Conservation (phyloP, 1,140 invertebrate genomes). For the Bicyclus anynana region DNA sequence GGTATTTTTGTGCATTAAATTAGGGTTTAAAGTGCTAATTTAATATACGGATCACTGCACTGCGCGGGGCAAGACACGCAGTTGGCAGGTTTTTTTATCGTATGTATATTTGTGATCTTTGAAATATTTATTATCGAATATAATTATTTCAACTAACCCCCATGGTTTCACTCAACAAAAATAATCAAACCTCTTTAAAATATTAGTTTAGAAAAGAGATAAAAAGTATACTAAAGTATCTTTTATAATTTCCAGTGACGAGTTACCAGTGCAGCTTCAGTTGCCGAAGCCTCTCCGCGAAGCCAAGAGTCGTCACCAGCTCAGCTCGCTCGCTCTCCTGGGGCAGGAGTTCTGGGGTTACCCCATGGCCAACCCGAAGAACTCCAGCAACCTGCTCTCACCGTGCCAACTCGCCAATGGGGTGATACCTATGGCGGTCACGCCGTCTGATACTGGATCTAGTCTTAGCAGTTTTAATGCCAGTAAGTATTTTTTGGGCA, state of each 20-base stretch:
- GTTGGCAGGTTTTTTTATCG: no score
- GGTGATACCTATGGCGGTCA: constrained; percentile 75
- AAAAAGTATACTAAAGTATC: neutral
- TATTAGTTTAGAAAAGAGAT: no score
- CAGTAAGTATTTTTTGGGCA: constrained; percentile 66
- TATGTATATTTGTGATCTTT: no score
- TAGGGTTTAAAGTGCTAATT: no score
- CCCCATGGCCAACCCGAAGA: constrained; percentile 85
- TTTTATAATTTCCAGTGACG: constrained; percentile 83
- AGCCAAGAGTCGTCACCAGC: constrained; percentile 91
- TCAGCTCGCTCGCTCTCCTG: constrained; percentile 92
- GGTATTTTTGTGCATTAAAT: no score
- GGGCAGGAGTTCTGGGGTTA: constrained; percentile 97
- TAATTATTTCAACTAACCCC: no score
- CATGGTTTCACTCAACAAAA: no score
- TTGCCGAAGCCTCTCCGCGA: constrained; percentile 90
- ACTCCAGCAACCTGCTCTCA: constrained; percentile 53
- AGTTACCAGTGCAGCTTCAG: constrained; percentile 93
- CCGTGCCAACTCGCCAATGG: constrained; percentile 61
- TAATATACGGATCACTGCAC: no score
- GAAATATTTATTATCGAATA: no score
- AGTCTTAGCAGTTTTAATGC: constrained; percentile 82
- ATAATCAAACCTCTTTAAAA: no score
- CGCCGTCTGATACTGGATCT: constrained; percentile 79
- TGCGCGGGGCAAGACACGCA: no score